phyloP scores from a whole-genome alignment of 2,797 vertebrate species.

The Chelon auratus region DNA sequence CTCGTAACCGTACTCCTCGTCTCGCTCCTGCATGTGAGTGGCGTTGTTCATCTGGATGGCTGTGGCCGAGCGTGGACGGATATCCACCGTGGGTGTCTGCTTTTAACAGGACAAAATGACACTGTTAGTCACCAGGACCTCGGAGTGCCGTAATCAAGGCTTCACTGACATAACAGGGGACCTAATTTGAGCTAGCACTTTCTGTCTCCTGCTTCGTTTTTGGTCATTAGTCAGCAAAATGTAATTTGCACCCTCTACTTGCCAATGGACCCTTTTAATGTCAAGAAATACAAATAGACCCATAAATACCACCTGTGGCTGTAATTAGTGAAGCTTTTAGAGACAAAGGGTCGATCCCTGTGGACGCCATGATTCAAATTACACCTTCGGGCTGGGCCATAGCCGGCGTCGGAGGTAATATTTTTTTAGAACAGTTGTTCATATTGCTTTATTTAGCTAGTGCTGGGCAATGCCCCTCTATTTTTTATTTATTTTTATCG shows the following conservation, averaged over 20 bases:
- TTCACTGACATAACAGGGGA: conserved; percentile 24
- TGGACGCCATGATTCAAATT: conserved; percentile 59
- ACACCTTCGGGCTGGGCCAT: conserved; percentile 51
- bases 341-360: conserved; percentile 49
- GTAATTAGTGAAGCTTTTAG: conserved; percentile 55
- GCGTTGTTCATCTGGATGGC: conserved; percentile 99
- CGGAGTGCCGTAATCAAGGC: conserved; percentile 13
- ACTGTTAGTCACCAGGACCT: conserved; percentile 57
- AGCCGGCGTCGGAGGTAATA: conserved; percentile 30
- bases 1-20: conserved; percentile 98
- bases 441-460: conserved; percentile 52
- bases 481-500: conserved; percentile 24
- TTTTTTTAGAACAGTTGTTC: conserved; percentile 21
- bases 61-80: conserved; percentile 96
- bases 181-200: conserved; percentile 39
- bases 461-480: conserved; percentile 60
- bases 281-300: conserved; percentile 51
- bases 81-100: conserved; percentile 98
- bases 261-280: conserved; percentile 50
- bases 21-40: conserved; percentile 96
- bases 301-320: conserved; percentile 50
- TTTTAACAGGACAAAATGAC: conserved; percentile 69
- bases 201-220: conserved; percentile 24
- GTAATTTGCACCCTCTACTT: conserved; percentile 69
- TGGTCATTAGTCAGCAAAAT: conserved; percentile 45